phyloP scores from a whole-genome alignment of 2,113 vertebrate species.

The Mirounga angustirostris region DNA sequence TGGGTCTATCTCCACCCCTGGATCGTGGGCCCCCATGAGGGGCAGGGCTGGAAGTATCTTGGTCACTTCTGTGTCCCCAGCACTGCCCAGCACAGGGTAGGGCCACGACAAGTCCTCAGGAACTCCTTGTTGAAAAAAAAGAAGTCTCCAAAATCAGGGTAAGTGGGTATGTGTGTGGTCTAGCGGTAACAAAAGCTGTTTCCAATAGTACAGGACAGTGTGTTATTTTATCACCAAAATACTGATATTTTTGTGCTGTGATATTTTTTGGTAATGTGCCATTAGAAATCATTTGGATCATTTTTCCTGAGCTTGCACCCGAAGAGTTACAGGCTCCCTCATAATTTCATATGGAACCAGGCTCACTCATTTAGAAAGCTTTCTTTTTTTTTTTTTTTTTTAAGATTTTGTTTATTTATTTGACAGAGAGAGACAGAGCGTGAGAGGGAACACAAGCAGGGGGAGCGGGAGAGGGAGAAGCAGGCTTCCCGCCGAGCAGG shows the following conservation, averaged over 20 bases:
- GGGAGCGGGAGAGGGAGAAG: too few species aligned
- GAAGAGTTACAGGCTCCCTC: not conserved
- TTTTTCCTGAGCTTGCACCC: not conserved
- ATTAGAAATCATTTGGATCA: not conserved
- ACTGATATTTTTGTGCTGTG: not conserved
- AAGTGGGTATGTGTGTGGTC: not conserved
- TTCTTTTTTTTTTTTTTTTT: not conserved
- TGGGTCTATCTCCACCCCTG: not conserved
- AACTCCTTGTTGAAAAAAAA: not conserved
- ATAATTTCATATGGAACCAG: not conserved
- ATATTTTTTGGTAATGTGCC: not conserved
- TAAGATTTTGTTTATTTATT: too few species aligned
- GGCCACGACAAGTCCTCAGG: too few species aligned
- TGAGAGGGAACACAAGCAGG: too few species aligned
- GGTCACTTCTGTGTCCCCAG: not conserved
- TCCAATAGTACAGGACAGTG: not conserved
- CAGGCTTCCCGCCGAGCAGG: too few species aligned
- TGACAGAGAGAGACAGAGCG: too few species aligned
- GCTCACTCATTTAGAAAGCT: not conserved
- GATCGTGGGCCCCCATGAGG: not conserved
- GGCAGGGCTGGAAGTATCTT: not conserved
- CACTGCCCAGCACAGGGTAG: not conserved
- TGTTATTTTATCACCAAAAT: not conserved
- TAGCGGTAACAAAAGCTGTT: not conserved
- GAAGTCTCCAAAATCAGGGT: not conserved